These are phyloP conservation scores for Pherbina coryleti DNA, from an alignment of 2,888 invertebrate genomes.

Conservation along the genomic window DNA sequence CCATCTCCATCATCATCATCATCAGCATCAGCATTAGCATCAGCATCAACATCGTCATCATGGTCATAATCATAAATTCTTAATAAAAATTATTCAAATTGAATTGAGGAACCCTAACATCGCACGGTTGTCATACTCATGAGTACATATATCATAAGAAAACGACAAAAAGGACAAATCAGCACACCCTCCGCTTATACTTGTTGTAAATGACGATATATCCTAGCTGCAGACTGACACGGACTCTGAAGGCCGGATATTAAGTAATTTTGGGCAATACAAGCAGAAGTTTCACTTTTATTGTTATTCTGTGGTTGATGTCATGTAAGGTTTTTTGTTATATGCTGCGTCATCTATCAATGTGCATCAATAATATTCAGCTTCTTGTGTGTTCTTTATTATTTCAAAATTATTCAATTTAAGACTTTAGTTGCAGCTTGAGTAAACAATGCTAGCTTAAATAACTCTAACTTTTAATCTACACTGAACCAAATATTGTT, in stretches of 20 bases:
- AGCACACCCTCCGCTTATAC: constrained; percentile 61
- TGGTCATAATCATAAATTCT: constrained; percentile 62
- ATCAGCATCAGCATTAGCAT: too few relatives aligned
- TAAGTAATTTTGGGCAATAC: constrained; percentile 68
- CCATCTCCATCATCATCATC: constrained; percentile 38
- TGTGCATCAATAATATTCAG: too few relatives aligned
- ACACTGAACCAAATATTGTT: too few relatives aligned
- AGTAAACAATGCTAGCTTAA: too few relatives aligned
- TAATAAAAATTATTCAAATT: constrained; percentile 67
- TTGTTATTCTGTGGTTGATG: constrained; percentile 66
- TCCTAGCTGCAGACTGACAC: neutral
- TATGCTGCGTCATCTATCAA: constrained; percentile 30
- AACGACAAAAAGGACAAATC: constrained; percentile 51
- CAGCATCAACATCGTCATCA: constrained; percentile 44
- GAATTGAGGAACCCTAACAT: constrained; percentile 27
- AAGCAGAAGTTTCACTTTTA: constrained; percentile 65
- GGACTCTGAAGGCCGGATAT: constrained; percentile 59
- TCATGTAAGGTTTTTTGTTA: constrained; percentile 25
- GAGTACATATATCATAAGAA: constrained; percentile 9
- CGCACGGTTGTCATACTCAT: constrained; percentile 48
- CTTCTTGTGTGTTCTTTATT: too few relatives aligned
- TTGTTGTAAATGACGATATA: constrained; percentile 39
- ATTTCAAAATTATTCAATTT: too few relatives aligned
- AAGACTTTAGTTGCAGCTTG: too few relatives aligned
- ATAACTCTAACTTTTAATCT: too few relatives aligned